Percentiles rank a stretch among this genome's conserved stretches.
phyloP scores from a whole-genome alignment of 2,888 invertebrate species.

The Suillia variegata region DNA sequence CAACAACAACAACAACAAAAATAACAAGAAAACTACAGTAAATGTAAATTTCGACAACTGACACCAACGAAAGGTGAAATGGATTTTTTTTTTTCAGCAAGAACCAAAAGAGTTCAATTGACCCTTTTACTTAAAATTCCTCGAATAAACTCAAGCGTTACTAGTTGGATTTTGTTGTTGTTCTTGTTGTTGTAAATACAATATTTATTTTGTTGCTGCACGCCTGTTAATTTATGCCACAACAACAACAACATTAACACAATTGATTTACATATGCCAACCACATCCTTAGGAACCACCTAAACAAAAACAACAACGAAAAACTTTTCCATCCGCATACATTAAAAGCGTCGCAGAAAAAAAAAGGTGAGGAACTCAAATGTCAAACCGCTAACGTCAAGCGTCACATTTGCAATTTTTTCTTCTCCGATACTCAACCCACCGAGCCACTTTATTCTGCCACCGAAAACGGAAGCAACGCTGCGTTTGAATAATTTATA shows the following conservation, averaged over 20 bases:
- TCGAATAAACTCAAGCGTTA: background rate
- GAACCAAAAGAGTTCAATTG: background rate
- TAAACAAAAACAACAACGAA: conserved; percentile 1
- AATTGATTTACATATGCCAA: background rate
- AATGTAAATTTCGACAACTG: conserved; percentile 6
- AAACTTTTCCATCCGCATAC: background rate
- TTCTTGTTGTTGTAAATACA: conserved; percentile 34
- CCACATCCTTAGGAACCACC: background rate
- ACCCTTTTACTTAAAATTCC: conserved; percentile 1
- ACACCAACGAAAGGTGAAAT: background rate
- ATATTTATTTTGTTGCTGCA: conserved; percentile 48
- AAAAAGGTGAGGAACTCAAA: no score
- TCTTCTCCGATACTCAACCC: no score
- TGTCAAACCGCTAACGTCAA: background rate
- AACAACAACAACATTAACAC: conserved; percentile 14
- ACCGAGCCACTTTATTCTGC: background rate
- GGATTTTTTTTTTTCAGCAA: no score
- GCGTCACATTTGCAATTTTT: background rate
- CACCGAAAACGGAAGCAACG: conserved; percentile 45
- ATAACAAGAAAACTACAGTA: no score
- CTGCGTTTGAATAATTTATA: conserved; percentile 48
- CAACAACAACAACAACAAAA: no score
- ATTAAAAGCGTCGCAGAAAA: no score
- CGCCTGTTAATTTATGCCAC: conserved; percentile 49
- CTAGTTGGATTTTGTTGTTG: background rate